phyloP scores from a whole-genome alignment of 2,797 vertebrate genomes.

The Pristis pectinata region DNA sequence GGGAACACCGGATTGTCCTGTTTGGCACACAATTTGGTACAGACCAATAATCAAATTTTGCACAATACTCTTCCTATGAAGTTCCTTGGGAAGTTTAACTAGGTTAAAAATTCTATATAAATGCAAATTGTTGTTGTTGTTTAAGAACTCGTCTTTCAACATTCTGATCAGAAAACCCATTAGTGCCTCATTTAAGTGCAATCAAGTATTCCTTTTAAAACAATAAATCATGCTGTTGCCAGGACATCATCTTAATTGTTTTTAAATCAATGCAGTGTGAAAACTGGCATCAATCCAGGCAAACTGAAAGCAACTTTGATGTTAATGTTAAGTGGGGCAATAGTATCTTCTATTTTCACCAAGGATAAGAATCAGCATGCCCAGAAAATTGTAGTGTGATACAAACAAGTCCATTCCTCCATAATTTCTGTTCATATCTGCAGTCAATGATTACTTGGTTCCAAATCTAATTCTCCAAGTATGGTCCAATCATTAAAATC shows the following conservation, averaged over 20 bases:
- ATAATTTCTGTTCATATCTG: background rate
- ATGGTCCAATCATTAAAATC: too few species aligned
- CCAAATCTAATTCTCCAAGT: too few species aligned
- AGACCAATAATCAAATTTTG: background rate
- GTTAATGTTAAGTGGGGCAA: background rate
- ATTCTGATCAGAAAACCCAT: background rate
- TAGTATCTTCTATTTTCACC: background rate
- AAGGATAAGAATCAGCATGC: background rate
- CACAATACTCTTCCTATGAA: background rate
- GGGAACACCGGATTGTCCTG: too few species aligned
- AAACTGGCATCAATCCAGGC: background rate
- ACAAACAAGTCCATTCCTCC: background rate
- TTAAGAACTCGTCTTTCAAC: background rate
- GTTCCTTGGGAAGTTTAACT: background rate
- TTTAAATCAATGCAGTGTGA: background rate
- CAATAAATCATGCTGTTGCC: background rate
- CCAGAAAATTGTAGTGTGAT: background rate
- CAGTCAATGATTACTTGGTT: too few species aligned
- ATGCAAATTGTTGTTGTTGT: background rate
- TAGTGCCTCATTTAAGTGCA: background rate
- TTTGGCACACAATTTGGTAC: too few species aligned
- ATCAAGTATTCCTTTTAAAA: background rate
- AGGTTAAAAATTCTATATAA: background rate
- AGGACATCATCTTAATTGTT: background rate
- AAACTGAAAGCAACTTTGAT: background rate